Evolutionary conservation across 2,113 vertebrate species (phyloP).

Genomic region (Eptesicus fuscus): DNA sequence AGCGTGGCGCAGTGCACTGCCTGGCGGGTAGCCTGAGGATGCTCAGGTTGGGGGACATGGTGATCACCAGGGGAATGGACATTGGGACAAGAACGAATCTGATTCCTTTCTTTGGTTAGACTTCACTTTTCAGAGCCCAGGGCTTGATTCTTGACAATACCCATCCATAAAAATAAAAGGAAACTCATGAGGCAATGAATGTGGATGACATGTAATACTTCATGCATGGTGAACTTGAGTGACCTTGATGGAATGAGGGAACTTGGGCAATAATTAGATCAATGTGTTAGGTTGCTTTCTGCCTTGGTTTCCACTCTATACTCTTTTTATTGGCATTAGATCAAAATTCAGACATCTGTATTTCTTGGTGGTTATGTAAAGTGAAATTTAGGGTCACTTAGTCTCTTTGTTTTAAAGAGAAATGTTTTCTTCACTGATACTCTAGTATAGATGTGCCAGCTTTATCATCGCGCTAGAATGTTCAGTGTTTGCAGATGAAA

Average conservation of each 20-base stretch:
- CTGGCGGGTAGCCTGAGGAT: not conserved
- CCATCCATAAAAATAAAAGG: constrained; percentile 13
- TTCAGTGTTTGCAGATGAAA: not conserved
- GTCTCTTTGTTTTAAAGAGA: constrained; percentile 39
- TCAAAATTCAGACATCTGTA: not conserved
- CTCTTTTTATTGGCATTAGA: not conserved
- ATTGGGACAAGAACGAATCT: not conserved
- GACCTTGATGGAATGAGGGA: not conserved
- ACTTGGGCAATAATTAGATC: not conserved
- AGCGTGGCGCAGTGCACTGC: not conserved
- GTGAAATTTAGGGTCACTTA: not conserved
- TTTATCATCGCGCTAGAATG: not conserved
- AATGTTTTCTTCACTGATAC: not conserved
- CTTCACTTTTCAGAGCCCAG: not conserved
- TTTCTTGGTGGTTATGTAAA: not conserved
- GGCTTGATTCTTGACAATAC: not conserved
- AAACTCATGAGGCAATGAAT: not conserved
- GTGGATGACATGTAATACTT: not conserved
- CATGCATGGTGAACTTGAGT: not conserved
- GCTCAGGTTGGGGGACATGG: not conserved
- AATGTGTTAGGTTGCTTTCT: not conserved
- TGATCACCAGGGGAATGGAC: not conserved
- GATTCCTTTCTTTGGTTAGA: not conserved
- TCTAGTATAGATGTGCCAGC: not conserved
- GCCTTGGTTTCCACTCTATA: not conserved